Base-by-base conservation (phyloP, 2,113 vertebrate species). In the Oryzias celebensis region DNA sequence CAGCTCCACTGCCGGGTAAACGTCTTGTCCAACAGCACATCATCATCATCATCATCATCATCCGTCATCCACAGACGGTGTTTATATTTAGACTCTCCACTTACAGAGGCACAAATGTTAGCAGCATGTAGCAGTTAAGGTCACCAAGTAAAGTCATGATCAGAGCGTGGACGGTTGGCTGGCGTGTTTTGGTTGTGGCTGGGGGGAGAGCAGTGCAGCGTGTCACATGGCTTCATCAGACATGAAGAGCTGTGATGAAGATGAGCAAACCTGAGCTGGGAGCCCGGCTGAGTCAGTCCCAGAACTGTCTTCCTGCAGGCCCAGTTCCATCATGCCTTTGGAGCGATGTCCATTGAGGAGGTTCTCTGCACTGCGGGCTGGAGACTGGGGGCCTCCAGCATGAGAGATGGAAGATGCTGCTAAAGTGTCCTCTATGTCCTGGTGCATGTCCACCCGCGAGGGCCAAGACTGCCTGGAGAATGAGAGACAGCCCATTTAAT, bases 381-480 rank as follows among this genome's bases (percentile, higher is more conserved):
- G 95, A 0, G 96, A 91, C 87, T 94, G 95, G 1, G 96, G 93
- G 44, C 94, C 95, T 0, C 94, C 82, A 0, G 90, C 75, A 0
- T 98, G 96, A 31, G 95, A 95, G 73, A 98, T 92, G 44, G 97
- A 94, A 2, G 96, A 93, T 16, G 96, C 92, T 0, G 96, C 96
- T 57, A 99, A 88, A 71, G 96, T 95, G 68, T 98, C 96, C 81
- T 98, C 95, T 2, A 99, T 94, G 81, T 98, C 96, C 66, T 98
- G 96, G 17, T 97, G 95, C 36, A 99, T 95, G 26, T 98, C 96
- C 0, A 94, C 92, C 80, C 95, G 95, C 42, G 95, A 97, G 0
- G 96, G 97, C 97, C 97, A 99, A 0, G 97, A 99, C 49, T 99
- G 97, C 90, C 97, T 99, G 73, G 1, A 47, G 6, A 13, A 43